Evolutionary conservation across 2,113 vertebrate genomes (phyloP), one percentile per base, ranked within the genome.

Genomic region (Paradoxurus hermaphroditus): DNA sequence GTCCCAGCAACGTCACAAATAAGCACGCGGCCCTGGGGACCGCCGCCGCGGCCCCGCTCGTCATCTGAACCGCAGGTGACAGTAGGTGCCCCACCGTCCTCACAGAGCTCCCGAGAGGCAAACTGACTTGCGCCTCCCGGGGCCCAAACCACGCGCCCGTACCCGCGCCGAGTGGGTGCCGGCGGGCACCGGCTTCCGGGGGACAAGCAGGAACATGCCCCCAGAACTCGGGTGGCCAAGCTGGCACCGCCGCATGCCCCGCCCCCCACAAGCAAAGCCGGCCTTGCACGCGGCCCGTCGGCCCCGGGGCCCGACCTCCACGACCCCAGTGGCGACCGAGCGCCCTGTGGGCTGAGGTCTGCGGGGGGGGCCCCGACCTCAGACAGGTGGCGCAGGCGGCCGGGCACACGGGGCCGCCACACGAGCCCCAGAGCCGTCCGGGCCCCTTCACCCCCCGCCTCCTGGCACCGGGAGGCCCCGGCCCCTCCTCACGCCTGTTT

Each of bases 11-110:
- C 10, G 77, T 25, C 46, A 18, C 59, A 41, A 41, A 67, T 1
- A 53, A 21, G 3, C 62, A 27, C 3, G 2, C 1, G 46, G 68
- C 59, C 46, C 68, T 12, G n/a, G 95, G 36, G 2, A 5, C 41
- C 41, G 65, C 7, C 0, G 56, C 29, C 4, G 19, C 18, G 88
- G 44, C 53, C 70, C n/a, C 18, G 31, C 70, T 39, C 51, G 81
- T 83, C 44, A 12, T 15, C 67, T 82, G 46, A 59, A 77, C 36
- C 14, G 18, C 19, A 67, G 62, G 53, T 27, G 7, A 6, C 0
- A 29, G 16, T 0, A 53, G 7, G 36, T 2, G 0, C 36, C 44
- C 23, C 1, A 0, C 11, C 44, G 13, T 31, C 44, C 53, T 31
- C 90, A 12, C 27, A 21, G 29, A 65, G 49, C 44, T 82, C 27